Evolutionary conservation across 2,113 vertebrate genomes (phyloP), one percentile per base, ranked within the genome.

Genomic region (Orientallactaga bullata): DNA sequence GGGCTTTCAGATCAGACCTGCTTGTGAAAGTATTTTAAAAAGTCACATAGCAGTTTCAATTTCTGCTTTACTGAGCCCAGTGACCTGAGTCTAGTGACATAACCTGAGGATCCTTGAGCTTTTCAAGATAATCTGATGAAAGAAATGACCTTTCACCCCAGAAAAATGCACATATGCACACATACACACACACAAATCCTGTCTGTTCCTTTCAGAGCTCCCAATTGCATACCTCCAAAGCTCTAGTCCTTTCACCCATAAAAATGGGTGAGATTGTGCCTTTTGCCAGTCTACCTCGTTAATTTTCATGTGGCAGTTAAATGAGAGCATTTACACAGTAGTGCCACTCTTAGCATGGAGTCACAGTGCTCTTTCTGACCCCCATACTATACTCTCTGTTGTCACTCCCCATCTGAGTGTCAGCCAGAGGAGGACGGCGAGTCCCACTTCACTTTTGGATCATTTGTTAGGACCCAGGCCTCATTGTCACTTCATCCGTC

Each of bases 381-480:
- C 61, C 35, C 61, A 11, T 0, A 10, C 9, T 32, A 11, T 0
- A 10, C 9, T 32, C 21, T 7, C 65, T 20, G 4, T 18, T 47
- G 30, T 26, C 5, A 2, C 55, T 30, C 9, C 55, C 21, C 20
- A 20, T 77, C 65, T 58, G 18, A 28, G 6, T 16, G 1, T 35
- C 86, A 72, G 92, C 93, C 88, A 77, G 58, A 55, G 81, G 30
- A 68, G 93, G 69, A 80, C 24, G 55, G 74, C 84, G 11, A 91
- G 69, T 35, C 65, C 68, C 7, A 0, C 61, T 90, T 83, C 60
- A 73, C 47, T 89, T 58, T 47, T 21, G 88, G 63, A 51, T 90
- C 51, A 9, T 39, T 12, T 12, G 51, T n/a, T 65, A 37, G 58
- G 51, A 78, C 23, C 23, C 89, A 28, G 37, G 55, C 63, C 65